Evolutionary conservation across 2,113 vertebrate genomes (phyloP), one percentile per base, ranked within the genome.

Genomic region (Carollia perspicillata): DNA sequence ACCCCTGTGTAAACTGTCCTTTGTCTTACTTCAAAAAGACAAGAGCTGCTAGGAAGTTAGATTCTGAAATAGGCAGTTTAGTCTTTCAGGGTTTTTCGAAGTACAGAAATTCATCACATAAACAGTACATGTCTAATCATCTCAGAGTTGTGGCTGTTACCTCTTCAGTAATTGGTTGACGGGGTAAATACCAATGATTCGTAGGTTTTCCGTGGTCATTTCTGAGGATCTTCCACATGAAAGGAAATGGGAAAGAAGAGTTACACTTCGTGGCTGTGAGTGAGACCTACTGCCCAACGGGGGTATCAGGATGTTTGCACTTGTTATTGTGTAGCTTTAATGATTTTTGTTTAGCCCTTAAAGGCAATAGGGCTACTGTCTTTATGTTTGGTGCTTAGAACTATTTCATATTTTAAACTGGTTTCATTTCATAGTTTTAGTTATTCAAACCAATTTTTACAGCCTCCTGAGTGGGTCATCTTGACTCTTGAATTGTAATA

Each of bases 291-390:
- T 95, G 71, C 37, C 78, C 53, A 44, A 37, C 6, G 55, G 78
- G 55, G 44, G 77, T 84, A 86, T 94, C 92, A 96, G 83, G 63
- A 40, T 74, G 79, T 96, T 97, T 97, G 97, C 94, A 96, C 90
- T 95, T 94, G 51, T 53, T 53, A 53, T 53, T 20, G 92, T 84
- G 90, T 89, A 92, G 96, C 97, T 97, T 97, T 98, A 95, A 96
- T 91, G 78, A 69, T 37, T 91, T 53, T 6, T 96, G 26, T 90
- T 97, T 95, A n/a, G n/a, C n/a, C n/a, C n/a, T n/a, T n/a, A n/a
- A n/a, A n/a, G 94, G 81, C 85, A 84, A 77, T 65, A 93, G 90
- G 90, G 80, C 90, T 95, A 47, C 83, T 51, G 17, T 84, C 85
- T 94, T 71, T 93, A 60, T 94, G 84, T 28, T 86, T 85, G 42